Conservation (phyloP, 2,113 vertebrate species). For the Gadus chalcogrammus region DNA sequence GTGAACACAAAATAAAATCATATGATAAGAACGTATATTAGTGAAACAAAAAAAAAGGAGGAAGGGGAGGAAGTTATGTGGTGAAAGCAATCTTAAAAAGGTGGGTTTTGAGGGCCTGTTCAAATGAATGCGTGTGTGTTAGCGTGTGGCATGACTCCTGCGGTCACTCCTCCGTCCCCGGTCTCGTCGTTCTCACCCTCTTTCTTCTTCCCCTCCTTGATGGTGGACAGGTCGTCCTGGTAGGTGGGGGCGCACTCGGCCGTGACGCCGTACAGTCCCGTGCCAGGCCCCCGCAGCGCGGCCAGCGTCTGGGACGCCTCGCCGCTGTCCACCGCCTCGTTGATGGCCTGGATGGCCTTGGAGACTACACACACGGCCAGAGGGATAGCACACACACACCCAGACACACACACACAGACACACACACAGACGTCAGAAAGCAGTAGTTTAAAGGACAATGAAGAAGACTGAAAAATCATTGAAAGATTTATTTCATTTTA, state of each 20-base stretch:
- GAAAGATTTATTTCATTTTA: no score
- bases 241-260: constrained; percentile 86
- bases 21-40: no score
- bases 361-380: constrained; percentile 75
- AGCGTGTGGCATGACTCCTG: background rate
- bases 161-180: background rate
- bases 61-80: no score
- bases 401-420: background rate
- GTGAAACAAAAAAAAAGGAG: no score
- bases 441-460: no score
- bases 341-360: constrained; percentile 85
- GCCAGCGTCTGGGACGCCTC: constrained; percentile 78
- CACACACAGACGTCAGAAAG: background rate
- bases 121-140: no score
- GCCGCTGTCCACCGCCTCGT: constrained; percentile 82
- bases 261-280: constrained; percentile 90
- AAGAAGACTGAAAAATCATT: no score
- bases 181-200: constrained; percentile 71
- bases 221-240: constrained; percentile 79
- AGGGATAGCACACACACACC: background rate
- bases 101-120: no score
- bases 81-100: no score
- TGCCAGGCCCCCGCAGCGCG: constrained; percentile 78
- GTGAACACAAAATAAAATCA: no score
- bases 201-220: constrained; percentile 74